Evolutionary conservation across 2,797 vertebrate species (phyloP).

Genomic region (Nasua narica): DNA sequence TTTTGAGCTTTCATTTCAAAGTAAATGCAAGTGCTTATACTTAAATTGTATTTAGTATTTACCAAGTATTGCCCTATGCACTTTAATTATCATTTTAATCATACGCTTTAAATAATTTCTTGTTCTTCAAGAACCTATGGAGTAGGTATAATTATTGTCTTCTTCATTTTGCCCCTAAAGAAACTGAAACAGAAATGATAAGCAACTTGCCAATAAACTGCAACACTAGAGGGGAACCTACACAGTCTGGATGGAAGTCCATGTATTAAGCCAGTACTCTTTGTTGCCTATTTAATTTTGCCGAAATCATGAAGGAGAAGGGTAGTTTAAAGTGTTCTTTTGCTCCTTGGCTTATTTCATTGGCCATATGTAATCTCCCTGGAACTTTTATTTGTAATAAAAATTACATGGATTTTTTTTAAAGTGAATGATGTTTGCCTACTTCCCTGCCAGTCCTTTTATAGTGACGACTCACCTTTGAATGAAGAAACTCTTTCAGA

Average conservation of each 20-base stretch:
- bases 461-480: background rate
- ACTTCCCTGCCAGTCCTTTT: background rate
- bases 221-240: background rate
- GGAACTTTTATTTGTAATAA: background rate
- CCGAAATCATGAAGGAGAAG: background rate
- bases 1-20: background rate
- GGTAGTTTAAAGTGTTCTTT: background rate
- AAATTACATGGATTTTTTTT: background rate
- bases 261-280: background rate
- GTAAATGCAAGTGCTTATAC: background rate
- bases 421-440: background rate
- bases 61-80: background rate
- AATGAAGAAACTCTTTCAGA: background rate
- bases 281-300: background rate
- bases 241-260: background rate
- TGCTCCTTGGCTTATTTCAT: background rate
- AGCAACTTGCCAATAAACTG: background rate
- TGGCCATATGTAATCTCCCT: background rate
- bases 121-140: background rate
- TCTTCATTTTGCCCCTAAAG: background rate
- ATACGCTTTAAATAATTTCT: background rate
- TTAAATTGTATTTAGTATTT: background rate
- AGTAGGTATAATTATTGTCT: background rate
- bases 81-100: background rate
- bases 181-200: background rate